Percentiles rank a stretch among this genome's conserved stretches.
phyloP scores from a whole-genome alignment of 2,797 vertebrate genomes.

The Spinibarbus caldwelli region DNA sequence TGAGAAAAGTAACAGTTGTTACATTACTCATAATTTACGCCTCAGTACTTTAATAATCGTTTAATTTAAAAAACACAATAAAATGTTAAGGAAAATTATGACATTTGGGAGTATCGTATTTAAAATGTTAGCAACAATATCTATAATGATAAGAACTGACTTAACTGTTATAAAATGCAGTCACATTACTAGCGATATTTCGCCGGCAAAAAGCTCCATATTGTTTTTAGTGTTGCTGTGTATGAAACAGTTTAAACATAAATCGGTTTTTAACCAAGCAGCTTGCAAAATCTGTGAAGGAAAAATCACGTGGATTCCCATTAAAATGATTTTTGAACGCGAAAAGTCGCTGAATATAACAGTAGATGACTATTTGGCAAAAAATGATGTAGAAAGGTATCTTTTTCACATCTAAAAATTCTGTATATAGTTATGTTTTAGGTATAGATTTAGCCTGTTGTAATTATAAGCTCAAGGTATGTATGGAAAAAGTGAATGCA shows the following conservation, averaged over 20 bases:
- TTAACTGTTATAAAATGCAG: not conserved
- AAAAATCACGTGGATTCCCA: not conserved
- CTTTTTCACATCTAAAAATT: not conserved
- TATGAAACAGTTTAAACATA: not conserved
- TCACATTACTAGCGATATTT: too few relatives aligned
- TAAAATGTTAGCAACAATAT: not conserved
- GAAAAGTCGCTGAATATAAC: not conserved
- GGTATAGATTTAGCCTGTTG: not conserved
- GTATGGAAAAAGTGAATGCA: not conserved
- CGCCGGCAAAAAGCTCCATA: not conserved
- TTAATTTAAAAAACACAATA: not conserved
- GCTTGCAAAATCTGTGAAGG: not conserved
- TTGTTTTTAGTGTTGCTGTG: not conserved
- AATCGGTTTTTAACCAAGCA: not conserved
- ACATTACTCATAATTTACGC: not conserved
- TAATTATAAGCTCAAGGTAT: not conserved
- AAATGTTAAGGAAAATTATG: not conserved
- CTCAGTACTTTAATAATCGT: not conserved
- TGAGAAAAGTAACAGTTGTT: conserved; percentile 10
- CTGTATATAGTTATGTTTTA: too few relatives aligned
- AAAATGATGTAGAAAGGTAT: not conserved
- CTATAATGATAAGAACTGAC: not conserved
- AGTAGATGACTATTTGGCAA: not conserved
- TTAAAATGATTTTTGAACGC: not conserved
- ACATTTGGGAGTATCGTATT: not conserved